Evolutionary conservation across 2,797 vertebrate genomes (phyloP), one percentile per base, ranked within the genome.

Genomic region (Rhyacichthys aspro): DNA sequence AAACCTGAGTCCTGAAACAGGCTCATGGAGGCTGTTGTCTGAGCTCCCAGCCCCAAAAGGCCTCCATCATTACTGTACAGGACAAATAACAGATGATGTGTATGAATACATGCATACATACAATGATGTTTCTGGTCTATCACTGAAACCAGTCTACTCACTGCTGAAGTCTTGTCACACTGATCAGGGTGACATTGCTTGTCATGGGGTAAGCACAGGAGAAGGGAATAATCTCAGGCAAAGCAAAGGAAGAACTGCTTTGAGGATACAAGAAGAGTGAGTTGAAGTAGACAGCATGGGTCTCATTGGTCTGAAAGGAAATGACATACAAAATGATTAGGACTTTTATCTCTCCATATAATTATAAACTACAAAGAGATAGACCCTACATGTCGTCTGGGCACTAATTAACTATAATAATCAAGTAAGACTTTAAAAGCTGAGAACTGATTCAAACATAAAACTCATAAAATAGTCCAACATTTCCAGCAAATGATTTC

Each of bases 161-260:
- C 90, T 72, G 79, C 33, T 68, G 65, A 1, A 88, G 86, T 23
- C 48, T 61, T 67, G 91, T 57, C 36, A 59, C 66, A 11, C 72
- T 67, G 48, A 82, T 57, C 66, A 93, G 55, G 42, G 59, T 86
- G 61, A 82, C 67, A 42, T 84, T 72, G 32, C 66, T 81, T 38
- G 90, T 82, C 79, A 91, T 75, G 0, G 88, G 82, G 46, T 89
- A 92, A 55, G 73, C 44, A 1, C 90, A 88, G 4, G 70, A 80
- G 54, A 93, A 94, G 34, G 88, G 87, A 57, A 86, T 82, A 38
- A 84, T 85, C 43, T 82, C 79, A 47, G 87, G 88, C 37, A 67
- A 37, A 44, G 79, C 68, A 28, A 85, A 83, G 59, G 85, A 65
- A 56, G 78, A 77, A 53, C 77, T 69, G n/a, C 56, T 78, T n/a